These are phyloP conservation scores for Antigone vipio DNA, from an alignment of 2,113 vertebrate genomes.

Conservation along the genomic window DNA sequence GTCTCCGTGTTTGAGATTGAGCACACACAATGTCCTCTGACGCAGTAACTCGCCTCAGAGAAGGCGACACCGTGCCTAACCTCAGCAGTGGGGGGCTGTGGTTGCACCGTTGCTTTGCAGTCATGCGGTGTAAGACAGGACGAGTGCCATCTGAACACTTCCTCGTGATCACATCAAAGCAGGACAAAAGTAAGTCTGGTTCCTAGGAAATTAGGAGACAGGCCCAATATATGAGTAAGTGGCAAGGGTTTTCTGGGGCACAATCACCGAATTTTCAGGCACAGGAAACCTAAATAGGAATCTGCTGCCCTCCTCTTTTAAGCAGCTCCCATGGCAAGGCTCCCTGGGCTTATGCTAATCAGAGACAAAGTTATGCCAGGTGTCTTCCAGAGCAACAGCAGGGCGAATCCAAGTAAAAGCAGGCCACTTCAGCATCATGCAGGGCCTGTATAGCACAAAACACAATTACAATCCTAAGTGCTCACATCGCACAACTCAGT, in stretches of 20 bases:
- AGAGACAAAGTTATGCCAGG: neutral
- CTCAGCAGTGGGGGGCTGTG: neutral
- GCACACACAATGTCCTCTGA: neutral
- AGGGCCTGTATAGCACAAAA: neutral
- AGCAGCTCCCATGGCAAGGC: neutral
- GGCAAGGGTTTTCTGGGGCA: neutral
- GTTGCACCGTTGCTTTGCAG: neutral
- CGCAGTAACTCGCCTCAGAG: neutral
- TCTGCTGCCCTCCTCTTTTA: neutral
- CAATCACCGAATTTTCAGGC: neutral
- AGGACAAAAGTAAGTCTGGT: neutral
- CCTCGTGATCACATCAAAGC: neutral
- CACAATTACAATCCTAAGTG: neutral
- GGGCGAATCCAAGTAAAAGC: neutral
- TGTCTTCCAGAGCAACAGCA: neutral
- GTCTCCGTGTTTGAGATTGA: neutral
- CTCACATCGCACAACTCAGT: neutral
- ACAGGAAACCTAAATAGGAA: neutral
- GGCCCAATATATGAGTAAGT: neutral
- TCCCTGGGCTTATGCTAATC: neutral
- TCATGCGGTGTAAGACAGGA: neutral
- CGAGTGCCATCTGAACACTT: neutral
- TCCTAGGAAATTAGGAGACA: neutral
- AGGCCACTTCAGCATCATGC: neutral
- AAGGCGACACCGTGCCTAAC: rapidly evolving